These are phyloP conservation scores for Parazoanthus swiftii DNA, from an alignment of 92 coral and sea anemone species.

Conservation along the genomic window DNA sequence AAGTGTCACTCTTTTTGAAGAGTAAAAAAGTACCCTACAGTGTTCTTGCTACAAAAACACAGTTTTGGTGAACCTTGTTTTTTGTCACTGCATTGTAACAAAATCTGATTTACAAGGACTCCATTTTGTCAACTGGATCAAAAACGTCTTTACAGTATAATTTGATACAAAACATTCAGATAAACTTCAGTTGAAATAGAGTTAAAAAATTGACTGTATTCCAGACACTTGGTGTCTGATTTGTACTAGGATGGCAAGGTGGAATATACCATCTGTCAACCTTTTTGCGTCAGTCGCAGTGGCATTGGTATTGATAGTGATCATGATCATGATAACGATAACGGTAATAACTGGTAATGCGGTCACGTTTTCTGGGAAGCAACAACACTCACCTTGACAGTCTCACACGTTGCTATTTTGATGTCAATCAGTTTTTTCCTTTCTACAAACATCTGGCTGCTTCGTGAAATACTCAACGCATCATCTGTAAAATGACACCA, in stretches of 20 bases:
- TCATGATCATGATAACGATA: not conserved
- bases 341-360: not conserved
- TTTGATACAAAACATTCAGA: too few relatives aligned
- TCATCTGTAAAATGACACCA: slow-evolving; percentile 54
- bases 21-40: not conserved
- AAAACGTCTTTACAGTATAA: not conserved
- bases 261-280: not conserved
- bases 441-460: slow-evolving; percentile 44
- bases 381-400: slow-evolving; percentile 57
- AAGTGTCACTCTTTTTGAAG: not conserved
- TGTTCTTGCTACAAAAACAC: not conserved
- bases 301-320: not conserved
- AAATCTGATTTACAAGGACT: too few relatives aligned
- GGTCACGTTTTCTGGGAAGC: not conserved
- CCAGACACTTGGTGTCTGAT: not conserved
- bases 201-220: too few relatives aligned
- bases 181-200: not conserved
- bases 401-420: slow-evolving; percentile 48
- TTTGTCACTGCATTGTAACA: not conserved
- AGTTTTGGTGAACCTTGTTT: not conserved
- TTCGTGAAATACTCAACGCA: slow-evolving; percentile 47
- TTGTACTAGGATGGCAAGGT: not conserved
- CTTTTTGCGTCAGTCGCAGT: too few relatives aligned
- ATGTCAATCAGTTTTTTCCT: slow-evolving; percentile 52
- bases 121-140: not conserved